Evolutionary conservation across 2,797 vertebrate genomes (phyloP).

Genomic region (Leptoclinus maculatus): DNA sequence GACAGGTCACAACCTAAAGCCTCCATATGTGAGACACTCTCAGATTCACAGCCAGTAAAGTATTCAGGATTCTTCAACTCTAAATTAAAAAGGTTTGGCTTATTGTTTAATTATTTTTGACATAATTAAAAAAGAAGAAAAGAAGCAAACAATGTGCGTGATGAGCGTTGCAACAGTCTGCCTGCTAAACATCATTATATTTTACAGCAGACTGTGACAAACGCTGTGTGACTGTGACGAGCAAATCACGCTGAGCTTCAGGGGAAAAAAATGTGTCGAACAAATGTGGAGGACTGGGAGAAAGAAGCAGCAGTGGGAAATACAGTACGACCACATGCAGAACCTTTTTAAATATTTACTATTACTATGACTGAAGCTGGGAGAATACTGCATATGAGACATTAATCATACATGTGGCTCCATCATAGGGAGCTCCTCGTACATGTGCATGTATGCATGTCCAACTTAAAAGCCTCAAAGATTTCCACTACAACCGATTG

Average conservation of each 20-base stretch:
- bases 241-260: conserved; percentile 52
- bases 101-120: conserved; percentile 27
- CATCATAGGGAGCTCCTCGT: neutral
- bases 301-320: neutral
- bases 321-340: conserved; percentile 14
- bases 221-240: conserved; percentile 52
- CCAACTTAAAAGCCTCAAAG: neutral
- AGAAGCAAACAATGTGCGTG: neutral
- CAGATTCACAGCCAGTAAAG: neutral
- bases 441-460: neutral
- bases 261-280: conserved; percentile 44
- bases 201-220: conserved; percentile 57
- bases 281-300: conserved; percentile 37
- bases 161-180: conserved; percentile 38
- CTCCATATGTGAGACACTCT: neutral
- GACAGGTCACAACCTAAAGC: conserved; percentile 22
- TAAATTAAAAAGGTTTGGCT: conserved; percentile 4
- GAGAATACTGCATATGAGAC: neutral
- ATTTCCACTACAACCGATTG: neutral
- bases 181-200: conserved; percentile 54
- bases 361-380: conserved; percentile 20
- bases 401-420: neutral
- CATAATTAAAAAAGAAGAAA: neutral
- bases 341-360: conserved; percentile 26
- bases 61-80: neutral